Evolutionary conservation across 2,888 invertebrate genomes (phyloP).

Genomic region (Eupithecia insigniata): DNA sequence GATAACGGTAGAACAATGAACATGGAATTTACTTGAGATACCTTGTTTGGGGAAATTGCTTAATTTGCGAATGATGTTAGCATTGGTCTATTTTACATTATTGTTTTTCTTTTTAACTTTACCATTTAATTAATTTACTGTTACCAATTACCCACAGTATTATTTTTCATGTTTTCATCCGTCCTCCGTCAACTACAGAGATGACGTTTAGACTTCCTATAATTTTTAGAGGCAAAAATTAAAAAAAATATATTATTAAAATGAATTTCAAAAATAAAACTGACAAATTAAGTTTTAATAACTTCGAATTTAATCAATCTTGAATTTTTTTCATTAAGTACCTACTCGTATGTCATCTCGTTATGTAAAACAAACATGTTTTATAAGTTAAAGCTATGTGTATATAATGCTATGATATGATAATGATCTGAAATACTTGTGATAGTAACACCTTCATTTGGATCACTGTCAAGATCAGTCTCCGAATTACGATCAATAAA

Average conservation of each 20-base stretch:
- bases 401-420: no score
- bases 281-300: neutral
- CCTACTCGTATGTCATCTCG: neutral
- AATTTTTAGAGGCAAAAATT: neutral
- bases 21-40: slow-evolving; percentile 10
- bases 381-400: neutral
- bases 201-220: neutral
- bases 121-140: neutral
- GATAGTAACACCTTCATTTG: neutral
- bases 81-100: neutral
- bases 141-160: neutral
- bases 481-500: slow-evolving; percentile 22
- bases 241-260: neutral
- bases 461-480: slow-evolving; percentile 25
- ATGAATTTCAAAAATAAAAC: neutral
- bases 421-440: no score
- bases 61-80: neutral
- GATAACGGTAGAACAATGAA: slow-evolving; percentile 20
- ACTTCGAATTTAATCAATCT: no score
- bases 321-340: neutral
- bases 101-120: neutral
- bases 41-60: slow-evolving; percentile 6
- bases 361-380: neutral
- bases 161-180: neutral
- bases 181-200: no score